Evolutionary conservation across 2,113 vertebrate species (phyloP).

Genomic region (Syrrhaptes paradoxus): DNA sequence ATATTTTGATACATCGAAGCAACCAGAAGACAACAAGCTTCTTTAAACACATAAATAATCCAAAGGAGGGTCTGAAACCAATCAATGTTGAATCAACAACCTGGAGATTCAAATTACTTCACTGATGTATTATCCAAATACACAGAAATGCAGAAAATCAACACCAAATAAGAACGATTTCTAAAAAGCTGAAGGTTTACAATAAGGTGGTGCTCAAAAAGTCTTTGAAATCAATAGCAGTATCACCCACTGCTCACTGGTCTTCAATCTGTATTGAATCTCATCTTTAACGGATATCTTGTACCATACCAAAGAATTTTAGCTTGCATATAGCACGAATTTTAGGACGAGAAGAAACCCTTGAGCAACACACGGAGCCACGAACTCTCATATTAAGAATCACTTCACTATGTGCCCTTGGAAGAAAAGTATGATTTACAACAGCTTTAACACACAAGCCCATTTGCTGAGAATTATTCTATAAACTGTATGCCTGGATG

Average conservation of each 20-base stretch:
- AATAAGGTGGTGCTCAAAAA: background rate
- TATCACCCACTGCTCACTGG: background rate
- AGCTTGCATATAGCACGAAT: background rate
- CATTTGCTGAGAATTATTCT: background rate
- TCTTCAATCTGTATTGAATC: background rate
- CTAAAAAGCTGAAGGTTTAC: background rate
- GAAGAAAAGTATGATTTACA: background rate
- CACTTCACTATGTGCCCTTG: background rate
- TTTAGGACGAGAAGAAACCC: background rate
- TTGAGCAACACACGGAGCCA: background rate
- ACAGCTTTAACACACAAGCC: background rate
- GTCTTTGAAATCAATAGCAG: background rate
- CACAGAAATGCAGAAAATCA: background rate
- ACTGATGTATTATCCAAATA: background rate
- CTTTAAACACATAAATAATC: background rate
- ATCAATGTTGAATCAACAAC: background rate
- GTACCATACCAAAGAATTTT: background rate
- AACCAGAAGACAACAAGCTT: background rate
- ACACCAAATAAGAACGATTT: background rate
- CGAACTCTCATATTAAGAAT: background rate
- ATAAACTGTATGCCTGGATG: background rate
- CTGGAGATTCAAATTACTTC: background rate
- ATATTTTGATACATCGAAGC: background rate
- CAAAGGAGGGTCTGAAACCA: background rate
- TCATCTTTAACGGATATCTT: background rate